Evolutionary conservation across 2,797 vertebrate species (phyloP).

Genomic region (Heteromormyrus szaboi): DNA sequence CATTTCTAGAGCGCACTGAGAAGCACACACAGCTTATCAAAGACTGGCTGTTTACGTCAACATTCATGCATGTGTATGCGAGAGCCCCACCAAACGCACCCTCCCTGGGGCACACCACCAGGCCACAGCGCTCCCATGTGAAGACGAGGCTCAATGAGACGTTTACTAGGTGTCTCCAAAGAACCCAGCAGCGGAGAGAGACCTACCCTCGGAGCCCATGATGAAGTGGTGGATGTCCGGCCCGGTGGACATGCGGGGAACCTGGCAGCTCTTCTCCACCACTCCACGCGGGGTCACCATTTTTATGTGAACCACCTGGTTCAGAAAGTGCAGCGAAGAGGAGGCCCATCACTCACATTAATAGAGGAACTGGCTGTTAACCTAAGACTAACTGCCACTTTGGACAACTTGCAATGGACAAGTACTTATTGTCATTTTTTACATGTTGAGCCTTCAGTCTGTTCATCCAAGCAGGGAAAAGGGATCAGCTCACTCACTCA

Average conservation of each 20-base stretch:
- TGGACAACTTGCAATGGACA: not conserved
- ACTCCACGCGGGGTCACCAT: constrained; percentile 93
- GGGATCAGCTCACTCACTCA: not conserved
- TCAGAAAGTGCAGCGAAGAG: constrained; percentile 31
- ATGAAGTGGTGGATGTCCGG: constrained; percentile 98
- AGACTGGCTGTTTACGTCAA: not conserved
- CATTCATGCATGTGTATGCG: not conserved
- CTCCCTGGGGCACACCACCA: not conserved
- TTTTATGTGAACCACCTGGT: constrained; percentile 90
- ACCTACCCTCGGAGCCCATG: constrained; percentile 94
- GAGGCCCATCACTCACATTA: not conserved
- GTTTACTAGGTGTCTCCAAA: not conserved
- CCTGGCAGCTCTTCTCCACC: constrained; percentile 94
- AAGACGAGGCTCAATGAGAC: not conserved
- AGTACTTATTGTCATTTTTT: not conserved
- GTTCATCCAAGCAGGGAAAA: not conserved
- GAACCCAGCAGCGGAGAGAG: not conserved
- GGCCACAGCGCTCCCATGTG: not conserved
- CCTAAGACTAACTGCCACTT: not conserved
- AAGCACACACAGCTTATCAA: not conserved
- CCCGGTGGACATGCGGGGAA: constrained; percentile 91
- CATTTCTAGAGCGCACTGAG: not conserved
- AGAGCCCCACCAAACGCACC: not conserved
- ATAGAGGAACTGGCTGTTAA: not conserved
- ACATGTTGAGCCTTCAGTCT: not conserved